Percentiles rank a stretch among this genome's conserved stretches.
Conservation (phyloP, 2,888 invertebrate genomes). For the Crepidodera aurea region DNA sequence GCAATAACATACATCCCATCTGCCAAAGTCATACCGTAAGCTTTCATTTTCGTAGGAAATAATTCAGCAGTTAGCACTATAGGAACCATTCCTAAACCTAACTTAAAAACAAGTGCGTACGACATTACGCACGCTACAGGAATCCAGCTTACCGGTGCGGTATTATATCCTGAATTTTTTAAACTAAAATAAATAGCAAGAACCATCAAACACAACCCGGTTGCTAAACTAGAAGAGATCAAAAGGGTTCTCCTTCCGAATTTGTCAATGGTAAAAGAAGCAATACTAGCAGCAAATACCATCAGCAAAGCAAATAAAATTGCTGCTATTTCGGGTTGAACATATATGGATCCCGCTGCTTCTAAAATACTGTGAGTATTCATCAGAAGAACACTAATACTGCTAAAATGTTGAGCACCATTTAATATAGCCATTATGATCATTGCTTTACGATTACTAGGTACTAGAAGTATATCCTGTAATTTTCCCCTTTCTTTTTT, state of each 20-base stretch:
- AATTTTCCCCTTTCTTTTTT: slow-evolving; percentile 56
- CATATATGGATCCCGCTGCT: slow-evolving; percentile 55
- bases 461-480: slow-evolving; percentile 55
- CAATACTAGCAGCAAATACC: slow-evolving; percentile 54
- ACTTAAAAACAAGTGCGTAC: slow-evolving; percentile 55
- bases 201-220: slow-evolving; percentile 53
- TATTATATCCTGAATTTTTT: slow-evolving; percentile 50
- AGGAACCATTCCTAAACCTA: slow-evolving; percentile 58
- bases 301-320: slow-evolving; percentile 58
- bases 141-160: slow-evolving; percentile 48
- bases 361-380: slow-evolving; percentile 57
- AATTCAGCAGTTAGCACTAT: slow-evolving; percentile 59
- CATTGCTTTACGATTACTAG: slow-evolving; percentile 58
- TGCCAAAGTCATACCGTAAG: slow-evolving; percentile 59
- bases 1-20: slow-evolving; percentile 57
- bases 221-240: slow-evolving; percentile 53
- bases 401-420: slow-evolving; percentile 58
- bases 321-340: slow-evolving; percentile 50
- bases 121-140: slow-evolving; percentile 49
- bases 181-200: slow-evolving; percentile 57
- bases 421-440: slow-evolving; percentile 58
- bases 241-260: slow-evolving; percentile 57
- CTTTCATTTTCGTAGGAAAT: slow-evolving; percentile 60
- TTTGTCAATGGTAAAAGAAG: slow-evolving; percentile 55
- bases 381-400: slow-evolving; percentile 60